These are phyloP conservation scores for Diorhabda sublineata DNA, from an alignment of 1,140 invertebrate genomes.

Conservation along the genomic window DNA sequence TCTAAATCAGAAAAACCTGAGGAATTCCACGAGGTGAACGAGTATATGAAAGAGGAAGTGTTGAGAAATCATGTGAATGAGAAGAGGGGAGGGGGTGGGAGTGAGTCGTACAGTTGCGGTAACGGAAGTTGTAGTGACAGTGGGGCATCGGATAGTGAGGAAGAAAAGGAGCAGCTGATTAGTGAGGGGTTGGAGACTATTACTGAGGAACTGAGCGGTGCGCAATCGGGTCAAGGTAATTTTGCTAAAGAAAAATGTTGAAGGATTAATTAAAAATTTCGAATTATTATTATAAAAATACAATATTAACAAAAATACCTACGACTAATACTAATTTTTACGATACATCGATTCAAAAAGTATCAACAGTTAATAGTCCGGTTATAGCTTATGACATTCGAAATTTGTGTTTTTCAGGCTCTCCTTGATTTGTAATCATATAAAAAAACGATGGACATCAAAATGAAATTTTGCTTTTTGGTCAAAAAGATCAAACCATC, in stretches of 20 bases:
- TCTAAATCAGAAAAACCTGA: background rate
- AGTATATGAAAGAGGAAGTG: background rate
- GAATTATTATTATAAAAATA: too few relatives aligned
- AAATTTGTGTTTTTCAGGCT: too few relatives aligned
- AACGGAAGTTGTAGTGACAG: conserved; percentile 28
- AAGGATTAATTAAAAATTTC: too few relatives aligned
- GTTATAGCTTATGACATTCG: too few relatives aligned
- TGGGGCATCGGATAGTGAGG: conserved; percentile 29
- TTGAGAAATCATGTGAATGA: conserved; percentile 9
- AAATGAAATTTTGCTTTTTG: too few relatives aligned
- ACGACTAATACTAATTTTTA: too few relatives aligned
- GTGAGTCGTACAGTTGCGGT: conserved; percentile 25
- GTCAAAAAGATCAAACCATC: too few relatives aligned
- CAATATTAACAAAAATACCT: too few relatives aligned
- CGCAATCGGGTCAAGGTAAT: conserved; percentile 29
- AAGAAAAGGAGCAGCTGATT: conserved; percentile 37
- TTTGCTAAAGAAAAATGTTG: background rate
- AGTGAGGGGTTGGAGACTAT: conserved; percentile 43
- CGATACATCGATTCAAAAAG: too few relatives aligned
- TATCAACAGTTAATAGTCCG: too few relatives aligned
- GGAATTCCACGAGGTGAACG: conserved; percentile 1
- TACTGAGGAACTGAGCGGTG: conserved; percentile 41
- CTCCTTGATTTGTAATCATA: too few relatives aligned
- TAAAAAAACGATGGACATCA: too few relatives aligned
- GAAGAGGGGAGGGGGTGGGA: conserved; percentile 18